phyloP scores from a whole-genome alignment of 2,113 vertebrate genomes.

The Onychostoma macrolepis region DNA sequence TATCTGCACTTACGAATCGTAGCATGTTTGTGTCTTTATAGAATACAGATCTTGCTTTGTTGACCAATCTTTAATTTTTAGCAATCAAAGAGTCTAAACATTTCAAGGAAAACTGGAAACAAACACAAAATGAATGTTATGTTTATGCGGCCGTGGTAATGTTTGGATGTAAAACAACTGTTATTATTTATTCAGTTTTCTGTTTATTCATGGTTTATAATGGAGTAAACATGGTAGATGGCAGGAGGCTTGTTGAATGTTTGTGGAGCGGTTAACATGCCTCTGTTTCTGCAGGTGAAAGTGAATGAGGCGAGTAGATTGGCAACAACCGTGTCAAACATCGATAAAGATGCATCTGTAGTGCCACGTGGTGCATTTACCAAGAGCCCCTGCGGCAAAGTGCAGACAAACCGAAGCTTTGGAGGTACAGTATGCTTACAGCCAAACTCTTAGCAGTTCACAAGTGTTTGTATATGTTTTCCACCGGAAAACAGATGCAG shows the following conservation, averaged over 20 bases:
- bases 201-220: slow-evolving; percentile 6
- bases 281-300: slow-evolving; percentile 64
- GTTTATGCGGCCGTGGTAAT: slow-evolving; percentile 22
- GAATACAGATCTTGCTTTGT: background rate
- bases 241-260: background rate
- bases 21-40: background rate
- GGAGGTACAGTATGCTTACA: slow-evolving; percentile 76
- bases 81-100: background rate
- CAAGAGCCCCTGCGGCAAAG: slow-evolving; percentile 79
- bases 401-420: slow-evolving; percentile 86
- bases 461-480: slow-evolving; percentile 20
- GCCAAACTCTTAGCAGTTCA: background rate
- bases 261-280: background rate
- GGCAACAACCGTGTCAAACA: slow-evolving; percentile 79
- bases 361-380: slow-evolving; percentile 86
- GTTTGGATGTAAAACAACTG: slow-evolving; percentile 12
- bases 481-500: slow-evolving; percentile 22
- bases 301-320: slow-evolving; percentile 88
- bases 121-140: background rate
- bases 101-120: background rate
- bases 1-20: background rate
- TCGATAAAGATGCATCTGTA: slow-evolving; percentile 85
- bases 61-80: background rate
- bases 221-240: background rate
- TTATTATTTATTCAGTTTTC: slow-evolving; percentile 2